Evolutionary conservation across 2,888 invertebrate genomes (phyloP).

Genomic region (Bombyx huttoni): DNA sequence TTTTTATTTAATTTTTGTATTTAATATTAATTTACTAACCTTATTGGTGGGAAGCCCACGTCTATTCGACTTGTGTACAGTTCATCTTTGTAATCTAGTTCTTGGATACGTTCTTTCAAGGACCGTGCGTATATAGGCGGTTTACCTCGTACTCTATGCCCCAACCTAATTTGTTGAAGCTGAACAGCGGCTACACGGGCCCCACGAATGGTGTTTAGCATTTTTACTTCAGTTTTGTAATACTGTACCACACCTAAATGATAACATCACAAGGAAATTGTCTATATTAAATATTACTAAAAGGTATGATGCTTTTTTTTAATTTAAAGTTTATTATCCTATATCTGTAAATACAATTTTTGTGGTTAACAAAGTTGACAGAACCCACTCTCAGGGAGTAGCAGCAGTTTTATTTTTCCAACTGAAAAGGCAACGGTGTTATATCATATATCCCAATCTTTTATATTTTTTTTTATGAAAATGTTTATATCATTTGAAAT

Average conservation of each 20-base stretch:
- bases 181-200: constrained; percentile 28
- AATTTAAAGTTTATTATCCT: too few relatives aligned
- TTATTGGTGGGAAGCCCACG: constrained; percentile 46
- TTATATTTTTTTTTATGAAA: too few relatives aligned
- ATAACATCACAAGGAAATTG: neutral
- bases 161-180: constrained; percentile 47
- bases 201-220: constrained; percentile 38
- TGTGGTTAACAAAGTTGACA: too few relatives aligned
- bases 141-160: constrained; percentile 79
- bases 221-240: constrained; percentile 12
- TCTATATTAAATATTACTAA: neutral
- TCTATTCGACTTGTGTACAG: constrained; percentile 45
- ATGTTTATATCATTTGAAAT: too few relatives aligned
- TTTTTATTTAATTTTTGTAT: too few relatives aligned
- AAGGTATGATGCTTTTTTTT: too few relatives aligned
- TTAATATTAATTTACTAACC: constrained; percentile 24
- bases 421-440: too few relatives aligned
- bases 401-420: too few relatives aligned
- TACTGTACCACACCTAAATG: neutral
- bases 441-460: too few relatives aligned
- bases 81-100: constrained; percentile 68
- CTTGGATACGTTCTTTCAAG: constrained; percentile 78
- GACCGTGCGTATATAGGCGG: constrained; percentile 78
- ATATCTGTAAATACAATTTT: too few relatives aligned
- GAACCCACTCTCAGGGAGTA: too few relatives aligned